Evolutionary conservation across 2,113 vertebrate genomes (phyloP).

Genomic region (Bos indicus): DNA sequence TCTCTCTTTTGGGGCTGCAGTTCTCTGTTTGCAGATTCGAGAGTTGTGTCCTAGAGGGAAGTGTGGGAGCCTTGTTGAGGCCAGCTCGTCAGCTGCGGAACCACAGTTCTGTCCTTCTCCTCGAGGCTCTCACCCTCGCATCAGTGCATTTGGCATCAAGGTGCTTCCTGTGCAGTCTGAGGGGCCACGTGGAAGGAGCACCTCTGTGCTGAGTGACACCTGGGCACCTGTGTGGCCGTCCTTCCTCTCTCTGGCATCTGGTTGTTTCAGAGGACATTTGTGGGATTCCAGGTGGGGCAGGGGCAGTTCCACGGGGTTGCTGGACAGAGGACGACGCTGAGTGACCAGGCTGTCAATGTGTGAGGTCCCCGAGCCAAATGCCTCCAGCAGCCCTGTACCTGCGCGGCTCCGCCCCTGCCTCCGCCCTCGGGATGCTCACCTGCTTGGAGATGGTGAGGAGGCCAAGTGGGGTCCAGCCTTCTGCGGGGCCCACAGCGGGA

Average conservation of each 20-base stretch:
- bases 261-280: not conserved
- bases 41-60: not conserved
- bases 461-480: fast-evolving
- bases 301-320: not conserved
- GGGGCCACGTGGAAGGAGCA: not conserved
- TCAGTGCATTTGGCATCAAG: not conserved
- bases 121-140: not conserved
- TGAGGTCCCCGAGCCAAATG: not conserved
- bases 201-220: not conserved
- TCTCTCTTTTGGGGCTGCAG: not conserved
- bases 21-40: not conserved
- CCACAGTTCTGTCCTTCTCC: not conserved
- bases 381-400: not conserved
- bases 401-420: too few species aligned
- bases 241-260: not conserved
- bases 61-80: not conserved
- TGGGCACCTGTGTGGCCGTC: not conserved
- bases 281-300: fast-evolving
- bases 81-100: not conserved
- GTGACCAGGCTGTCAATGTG: not conserved
- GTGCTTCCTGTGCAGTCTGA: conserved; percentile 34
- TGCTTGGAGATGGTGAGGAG: not conserved
- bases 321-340: fast-evolving
- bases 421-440: not conserved
- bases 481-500: not conserved